These are phyloP conservation scores for Cheilosia scutellata DNA, from an alignment of 2,888 invertebrate species.

Conservation along the genomic window DNA sequence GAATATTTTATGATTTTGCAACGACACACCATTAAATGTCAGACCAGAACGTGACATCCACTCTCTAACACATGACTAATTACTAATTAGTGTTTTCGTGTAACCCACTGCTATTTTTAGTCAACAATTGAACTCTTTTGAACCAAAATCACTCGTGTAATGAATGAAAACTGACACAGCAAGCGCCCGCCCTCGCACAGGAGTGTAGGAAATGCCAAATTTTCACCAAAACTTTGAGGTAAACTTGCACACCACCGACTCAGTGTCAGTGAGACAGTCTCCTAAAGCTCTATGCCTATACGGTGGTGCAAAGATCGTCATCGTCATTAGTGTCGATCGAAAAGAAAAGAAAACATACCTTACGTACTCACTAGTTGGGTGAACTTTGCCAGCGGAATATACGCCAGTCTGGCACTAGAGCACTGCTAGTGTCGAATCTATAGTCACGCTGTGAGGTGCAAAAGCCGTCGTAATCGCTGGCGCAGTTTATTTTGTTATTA, in stretches of 20 bases:
- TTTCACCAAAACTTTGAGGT: slow-evolving; percentile 15
- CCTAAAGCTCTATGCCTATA: slow-evolving; percentile 28
- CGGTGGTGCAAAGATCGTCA: background rate
- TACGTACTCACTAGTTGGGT: slow-evolving; percentile 61
- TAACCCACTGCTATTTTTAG: slow-evolving; percentile 33
- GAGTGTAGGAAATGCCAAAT: background rate
- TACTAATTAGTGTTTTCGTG: background rate
- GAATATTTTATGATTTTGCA: slow-evolving; percentile 21
- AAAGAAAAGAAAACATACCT: slow-evolving; percentile 38
- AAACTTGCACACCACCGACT: background rate
- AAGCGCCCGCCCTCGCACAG: slow-evolving; percentile 25
- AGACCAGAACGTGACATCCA: slow-evolving; percentile 61
- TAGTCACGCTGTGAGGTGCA: slow-evolving; percentile 71
- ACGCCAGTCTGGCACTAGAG: slow-evolving; percentile 62
- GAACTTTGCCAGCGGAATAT: slow-evolving; percentile 70
- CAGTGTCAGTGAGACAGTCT: background rate
- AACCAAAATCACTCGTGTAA: slow-evolving; percentile 9
- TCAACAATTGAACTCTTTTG: slow-evolving; percentile 31
- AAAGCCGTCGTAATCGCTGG: slow-evolving; percentile 44
- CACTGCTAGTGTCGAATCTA: slow-evolving; percentile 70
- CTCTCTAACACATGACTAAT: slow-evolving; percentile 46
- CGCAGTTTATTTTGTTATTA: slow-evolving; percentile 27
- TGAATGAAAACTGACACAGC: slow-evolving; percentile 20
- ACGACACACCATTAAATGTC: slow-evolving; percentile 40
- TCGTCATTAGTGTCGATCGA: slow-evolving; percentile 38